Conservation (phyloP, 1,140 invertebrate species). For the Drosophila navojoa region DNA sequence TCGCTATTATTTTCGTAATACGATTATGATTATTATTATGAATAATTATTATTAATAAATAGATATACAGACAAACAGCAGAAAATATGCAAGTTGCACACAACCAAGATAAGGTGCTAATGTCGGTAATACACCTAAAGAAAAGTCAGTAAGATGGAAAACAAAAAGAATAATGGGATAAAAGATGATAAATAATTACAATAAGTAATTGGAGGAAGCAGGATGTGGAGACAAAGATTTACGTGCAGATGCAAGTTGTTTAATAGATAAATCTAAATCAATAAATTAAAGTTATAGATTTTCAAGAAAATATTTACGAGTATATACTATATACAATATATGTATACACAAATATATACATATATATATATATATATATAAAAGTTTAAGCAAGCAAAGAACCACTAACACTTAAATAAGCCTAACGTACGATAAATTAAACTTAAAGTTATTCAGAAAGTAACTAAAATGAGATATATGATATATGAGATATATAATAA, state of each 20-base stretch:
- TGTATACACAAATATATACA: slow-evolving; percentile 54
- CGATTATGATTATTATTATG: slow-evolving; percentile 56
- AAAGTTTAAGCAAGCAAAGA: slow-evolving; percentile 77
- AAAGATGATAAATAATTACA: too few species aligned
- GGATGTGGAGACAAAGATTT: not conserved
- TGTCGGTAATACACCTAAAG: slow-evolving; percentile 50
- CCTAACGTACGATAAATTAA: slow-evolving; percentile 73
- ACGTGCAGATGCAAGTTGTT: slow-evolving; percentile 54
- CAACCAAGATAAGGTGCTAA: slow-evolving; percentile 54
- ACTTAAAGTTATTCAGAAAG: slow-evolving; percentile 53
- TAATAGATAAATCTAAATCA: slow-evolving; percentile 78
- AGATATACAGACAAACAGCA: slow-evolving; percentile 10
- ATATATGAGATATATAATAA: slow-evolving; percentile 66
- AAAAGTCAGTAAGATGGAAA: slow-evolving; percentile 33
- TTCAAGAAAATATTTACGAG: slow-evolving; percentile 71
- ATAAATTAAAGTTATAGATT: slow-evolving; percentile 65
- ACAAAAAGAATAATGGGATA: too few species aligned
- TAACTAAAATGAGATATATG: slow-evolving; percentile 48
- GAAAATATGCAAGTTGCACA: not conserved
- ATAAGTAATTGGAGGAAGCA: too few species aligned
- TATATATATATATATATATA: slow-evolving; percentile 57
- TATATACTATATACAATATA: slow-evolving; percentile 65
- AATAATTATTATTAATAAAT: slow-evolving; percentile 55
- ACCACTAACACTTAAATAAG: slow-evolving; percentile 80
- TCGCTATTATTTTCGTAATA: slow-evolving; percentile 78